Conservation (phyloP, 1,140 invertebrate species). For the Amyelois transitella region DNA sequence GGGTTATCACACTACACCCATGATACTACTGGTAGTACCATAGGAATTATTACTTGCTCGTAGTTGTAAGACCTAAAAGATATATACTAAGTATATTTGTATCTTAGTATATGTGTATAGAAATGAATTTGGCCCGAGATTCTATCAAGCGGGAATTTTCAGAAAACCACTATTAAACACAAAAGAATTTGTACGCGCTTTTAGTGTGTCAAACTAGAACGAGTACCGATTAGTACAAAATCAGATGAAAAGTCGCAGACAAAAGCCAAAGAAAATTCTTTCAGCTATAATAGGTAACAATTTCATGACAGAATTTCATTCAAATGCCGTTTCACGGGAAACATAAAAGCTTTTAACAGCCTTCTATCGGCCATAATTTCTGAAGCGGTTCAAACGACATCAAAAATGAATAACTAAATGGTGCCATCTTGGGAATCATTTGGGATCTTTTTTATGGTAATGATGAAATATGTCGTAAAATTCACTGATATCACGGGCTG, state of each 20-base stretch:
- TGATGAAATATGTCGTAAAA: conserved; percentile 1
- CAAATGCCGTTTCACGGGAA: conserved; percentile 39
- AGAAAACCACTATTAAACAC: too few relatives aligned
- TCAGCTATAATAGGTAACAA: conserved; percentile 13
- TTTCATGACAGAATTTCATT: conserved; percentile 42
- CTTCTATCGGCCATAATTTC: conserved; percentile 23
- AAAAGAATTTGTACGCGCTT: too few relatives aligned
- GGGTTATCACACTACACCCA: neutral
- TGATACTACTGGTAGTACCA: too few relatives aligned
- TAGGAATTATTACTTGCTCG: too few relatives aligned
- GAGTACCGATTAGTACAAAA: too few relatives aligned
- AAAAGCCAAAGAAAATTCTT: neutral
- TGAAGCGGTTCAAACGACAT: conserved; percentile 36
- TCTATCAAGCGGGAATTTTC: too few relatives aligned
- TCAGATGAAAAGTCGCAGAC: neutral
- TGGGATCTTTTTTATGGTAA: neutral
- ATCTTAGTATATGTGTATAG: too few relatives aligned
- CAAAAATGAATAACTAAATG: conserved; percentile 35
- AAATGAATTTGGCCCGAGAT: too few relatives aligned
- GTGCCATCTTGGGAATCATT: neutral
- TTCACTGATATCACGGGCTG: too few relatives aligned
- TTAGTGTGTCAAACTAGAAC: too few relatives aligned
- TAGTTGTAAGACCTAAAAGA: too few relatives aligned
- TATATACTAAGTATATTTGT: too few relatives aligned
- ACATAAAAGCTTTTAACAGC: conserved; percentile 52